phyloP scores from a whole-genome alignment of 2,113 vertebrate species.

The Sterrhoptilus dennistouni region DNA sequence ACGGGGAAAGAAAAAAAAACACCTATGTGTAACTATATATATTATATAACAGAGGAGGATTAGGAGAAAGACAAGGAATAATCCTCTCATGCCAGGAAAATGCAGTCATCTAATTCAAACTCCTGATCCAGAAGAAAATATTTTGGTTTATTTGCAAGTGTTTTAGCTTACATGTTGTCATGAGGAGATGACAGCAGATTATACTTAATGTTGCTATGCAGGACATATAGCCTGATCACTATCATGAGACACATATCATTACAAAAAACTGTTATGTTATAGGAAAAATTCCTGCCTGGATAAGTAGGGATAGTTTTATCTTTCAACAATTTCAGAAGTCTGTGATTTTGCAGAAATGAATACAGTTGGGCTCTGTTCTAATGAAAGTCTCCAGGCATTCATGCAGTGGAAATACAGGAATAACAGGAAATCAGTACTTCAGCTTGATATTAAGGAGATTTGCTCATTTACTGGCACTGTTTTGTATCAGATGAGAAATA shows the following conservation, averaged over 20 bases:
- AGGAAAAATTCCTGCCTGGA: background rate
- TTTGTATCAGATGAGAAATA: background rate
- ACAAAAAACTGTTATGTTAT: background rate
- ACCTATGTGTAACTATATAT: slow-evolving; percentile 37
- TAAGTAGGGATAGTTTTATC: background rate
- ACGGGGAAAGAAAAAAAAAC: slow-evolving; percentile 7
- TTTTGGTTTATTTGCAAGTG: slow-evolving; percentile 57
- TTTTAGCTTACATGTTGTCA: slow-evolving; percentile 38
- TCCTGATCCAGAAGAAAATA: slow-evolving; percentile 56
- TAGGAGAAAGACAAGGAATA: slow-evolving; percentile 62
- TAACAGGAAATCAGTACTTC: slow-evolving; percentile 45
- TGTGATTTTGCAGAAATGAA: slow-evolving; percentile 39
- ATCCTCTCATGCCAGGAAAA: slow-evolving; percentile 64
- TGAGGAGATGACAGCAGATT: slow-evolving; percentile 8
- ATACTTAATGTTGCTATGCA: background rate
- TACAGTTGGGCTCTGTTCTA: background rate
- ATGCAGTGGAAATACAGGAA: slow-evolving; percentile 39
- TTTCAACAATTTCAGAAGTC: slow-evolving; percentile 2
- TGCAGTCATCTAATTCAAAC: slow-evolving; percentile 66
- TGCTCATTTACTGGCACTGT: slow-evolving; percentile 30
- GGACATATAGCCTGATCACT: background rate
- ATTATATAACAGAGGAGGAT: slow-evolving; percentile 47
- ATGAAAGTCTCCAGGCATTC: slow-evolving; percentile 14
- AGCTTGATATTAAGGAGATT: slow-evolving; percentile 19
- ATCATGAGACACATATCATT: slow-evolving; percentile 3